Conservation (phyloP, 2,113 vertebrate genomes). For the Collichthys lucidus region DNA sequence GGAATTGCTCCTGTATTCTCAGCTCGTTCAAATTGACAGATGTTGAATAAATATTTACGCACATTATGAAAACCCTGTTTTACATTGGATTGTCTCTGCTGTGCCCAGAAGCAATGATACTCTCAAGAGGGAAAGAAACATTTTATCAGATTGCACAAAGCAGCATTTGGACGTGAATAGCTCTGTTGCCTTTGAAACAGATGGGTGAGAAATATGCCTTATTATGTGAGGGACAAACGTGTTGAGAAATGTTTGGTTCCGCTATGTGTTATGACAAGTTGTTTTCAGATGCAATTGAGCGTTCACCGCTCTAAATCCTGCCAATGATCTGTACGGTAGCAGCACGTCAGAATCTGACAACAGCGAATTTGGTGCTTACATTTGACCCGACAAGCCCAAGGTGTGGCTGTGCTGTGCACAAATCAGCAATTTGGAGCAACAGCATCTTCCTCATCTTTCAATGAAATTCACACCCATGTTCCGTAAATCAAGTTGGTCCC, state of each 20-base stretch:
- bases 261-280: slow-evolving; percentile 28
- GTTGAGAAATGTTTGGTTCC: slow-evolving; percentile 28
- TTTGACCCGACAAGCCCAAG: slow-evolving; percentile 40
- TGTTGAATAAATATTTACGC: slow-evolving; percentile 7
- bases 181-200: slow-evolving; percentile 25
- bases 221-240: slow-evolving; percentile 22
- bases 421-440: slow-evolving; percentile 17
- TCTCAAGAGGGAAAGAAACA: background rate
- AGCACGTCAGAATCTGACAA: slow-evolving; percentile 40
- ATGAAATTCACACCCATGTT: slow-evolving; percentile 19
- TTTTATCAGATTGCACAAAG: background rate
- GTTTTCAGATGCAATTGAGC: slow-evolving; percentile 15
- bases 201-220: slow-evolving; percentile 19
- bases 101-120: background rate
- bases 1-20: background rate
- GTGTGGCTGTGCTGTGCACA: background rate
- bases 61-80: slow-evolving; percentile 7
- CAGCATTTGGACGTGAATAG: background rate
- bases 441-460: slow-evolving; percentile 28
- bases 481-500: slow-evolving; percentile 27
- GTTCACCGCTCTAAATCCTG: slow-evolving; percentile 7
- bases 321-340: slow-evolving; percentile 11
- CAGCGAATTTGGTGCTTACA: slow-evolving; percentile 36
- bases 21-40: background rate
- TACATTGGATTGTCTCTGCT: background rate